Evolutionary conservation across 2,113 vertebrate genomes (phyloP).

Genomic region (Chaenocephalus aceratus): DNA sequence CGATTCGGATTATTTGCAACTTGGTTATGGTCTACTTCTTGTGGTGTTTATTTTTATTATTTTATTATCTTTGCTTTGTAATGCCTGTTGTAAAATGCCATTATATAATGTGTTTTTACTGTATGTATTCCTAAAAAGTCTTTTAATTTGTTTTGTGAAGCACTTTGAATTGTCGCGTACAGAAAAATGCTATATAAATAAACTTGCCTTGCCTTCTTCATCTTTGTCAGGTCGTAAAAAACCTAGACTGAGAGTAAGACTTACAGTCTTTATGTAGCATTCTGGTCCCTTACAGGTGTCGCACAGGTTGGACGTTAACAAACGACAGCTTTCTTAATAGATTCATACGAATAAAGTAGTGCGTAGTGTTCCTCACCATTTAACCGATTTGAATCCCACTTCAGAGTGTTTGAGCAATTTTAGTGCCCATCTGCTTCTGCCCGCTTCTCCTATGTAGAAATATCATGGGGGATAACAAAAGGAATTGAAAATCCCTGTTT

Average conservation of each 20-base stretch:
- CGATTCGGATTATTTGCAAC: not conserved
- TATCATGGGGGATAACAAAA: slow-evolving; percentile 7
- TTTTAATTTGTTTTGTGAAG: too few relatives aligned
- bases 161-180: too few relatives aligned
- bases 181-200: too few relatives aligned
- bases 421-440: slow-evolving; percentile 36
- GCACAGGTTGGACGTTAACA: slow-evolving; percentile 20
- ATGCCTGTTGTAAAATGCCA: too few relatives aligned
- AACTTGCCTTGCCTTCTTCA: not conserved
- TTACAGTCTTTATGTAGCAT: not conserved
- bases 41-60: too few relatives aligned
- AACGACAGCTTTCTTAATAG: not conserved
- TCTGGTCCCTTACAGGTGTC: slow-evolving; percentile 23
- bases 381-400: slow-evolving; percentile 24
- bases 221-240: slow-evolving; percentile 17
- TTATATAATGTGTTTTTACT: too few relatives aligned
- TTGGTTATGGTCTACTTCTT: not conserved
- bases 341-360: slow-evolving; percentile 5
- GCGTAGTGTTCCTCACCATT: not conserved
- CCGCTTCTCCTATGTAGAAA: slow-evolving; percentile 8
- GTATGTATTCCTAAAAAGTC: too few relatives aligned
- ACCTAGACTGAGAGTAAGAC: not conserved
- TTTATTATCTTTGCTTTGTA: too few relatives aligned
- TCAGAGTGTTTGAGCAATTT: slow-evolving; percentile 17
- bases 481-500: slow-evolving; percentile 23